These are phyloP conservation scores for Eutrigla gurnardus DNA, from an alignment of 2,797 vertebrate species.

Conservation along the genomic window DNA sequence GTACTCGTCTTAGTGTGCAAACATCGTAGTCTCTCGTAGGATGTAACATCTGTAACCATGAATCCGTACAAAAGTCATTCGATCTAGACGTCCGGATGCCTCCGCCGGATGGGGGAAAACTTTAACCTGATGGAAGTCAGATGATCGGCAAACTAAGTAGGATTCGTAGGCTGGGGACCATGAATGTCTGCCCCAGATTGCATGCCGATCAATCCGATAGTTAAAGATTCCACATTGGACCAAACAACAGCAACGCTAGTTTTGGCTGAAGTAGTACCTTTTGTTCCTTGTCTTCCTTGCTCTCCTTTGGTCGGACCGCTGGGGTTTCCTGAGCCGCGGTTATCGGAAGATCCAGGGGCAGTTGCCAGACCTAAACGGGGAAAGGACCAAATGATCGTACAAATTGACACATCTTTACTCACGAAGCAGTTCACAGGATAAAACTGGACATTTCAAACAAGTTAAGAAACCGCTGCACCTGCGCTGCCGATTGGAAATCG, in stretches of 20 bases:
- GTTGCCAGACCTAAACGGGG: background rate
- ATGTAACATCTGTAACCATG: no score
- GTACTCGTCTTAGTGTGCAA: background rate
- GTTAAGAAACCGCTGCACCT: background rate
- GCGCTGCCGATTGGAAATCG: slow-evolving; percentile 31
- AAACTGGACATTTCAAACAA: background rate
- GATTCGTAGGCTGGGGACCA: no score
- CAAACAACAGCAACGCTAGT: background rate
- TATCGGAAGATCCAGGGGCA: background rate
- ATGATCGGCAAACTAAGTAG: no score
- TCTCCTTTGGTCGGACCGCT: fast-evolving
- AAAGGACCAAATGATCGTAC: background rate
- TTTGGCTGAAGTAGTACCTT: slow-evolving; percentile 36
- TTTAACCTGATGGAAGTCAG: no score
- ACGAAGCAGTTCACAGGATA: background rate
- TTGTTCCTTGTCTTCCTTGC: background rate
- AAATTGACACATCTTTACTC: background rate
- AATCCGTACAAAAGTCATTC: no score
- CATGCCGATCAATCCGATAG: no score
- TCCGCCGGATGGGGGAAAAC: no score
- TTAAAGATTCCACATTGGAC: no score
- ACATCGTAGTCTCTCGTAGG: background rate
- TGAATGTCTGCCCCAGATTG: no score
- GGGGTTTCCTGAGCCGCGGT: slow-evolving; percentile 1
- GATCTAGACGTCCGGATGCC: no score